Evolutionary conservation across 2,888 invertebrate genomes (phyloP).

Genomic region (Drosophila niveifrons): DNA sequence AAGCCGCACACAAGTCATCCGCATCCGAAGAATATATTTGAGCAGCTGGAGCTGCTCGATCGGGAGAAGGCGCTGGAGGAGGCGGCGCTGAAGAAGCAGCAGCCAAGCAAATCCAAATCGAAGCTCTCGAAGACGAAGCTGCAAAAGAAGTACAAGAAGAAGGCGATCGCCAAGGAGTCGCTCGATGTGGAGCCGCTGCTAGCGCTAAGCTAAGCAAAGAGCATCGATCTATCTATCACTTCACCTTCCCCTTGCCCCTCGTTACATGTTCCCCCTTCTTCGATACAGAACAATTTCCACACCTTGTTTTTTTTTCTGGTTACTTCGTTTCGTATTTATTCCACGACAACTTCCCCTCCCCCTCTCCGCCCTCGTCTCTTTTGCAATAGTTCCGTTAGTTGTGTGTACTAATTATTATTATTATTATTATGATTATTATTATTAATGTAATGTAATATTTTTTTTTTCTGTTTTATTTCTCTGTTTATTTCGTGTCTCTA

Average conservation of each 20-base stretch:
- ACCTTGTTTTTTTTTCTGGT: slow-evolving; percentile 24
- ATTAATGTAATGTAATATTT: slow-evolving; percentile 33
- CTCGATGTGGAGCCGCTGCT: slow-evolving; percentile 84
- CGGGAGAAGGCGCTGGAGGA: slow-evolving; percentile 86
- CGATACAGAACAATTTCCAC: slow-evolving; percentile 9
- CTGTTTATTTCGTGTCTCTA: slow-evolving; percentile 52
- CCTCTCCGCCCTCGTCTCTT: neutral
- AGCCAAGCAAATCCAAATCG: slow-evolving; percentile 87
- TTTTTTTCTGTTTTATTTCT: slow-evolving; percentile 52
- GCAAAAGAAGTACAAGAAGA: slow-evolving; percentile 86
- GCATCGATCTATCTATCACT: neutral
- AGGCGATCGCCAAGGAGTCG: slow-evolving; percentile 81
- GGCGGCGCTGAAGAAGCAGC: slow-evolving; percentile 71
- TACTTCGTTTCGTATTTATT: slow-evolving; percentile 42
- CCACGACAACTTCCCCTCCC: slow-evolving; percentile 14
- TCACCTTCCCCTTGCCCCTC: neutral
- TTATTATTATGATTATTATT: slow-evolving; percentile 41
- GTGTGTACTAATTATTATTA: slow-evolving; percentile 56
- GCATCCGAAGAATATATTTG: slow-evolving; percentile 93
- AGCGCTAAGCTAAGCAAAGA: slow-evolving; percentile 83
- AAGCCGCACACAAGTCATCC: slow-evolving; percentile 81
- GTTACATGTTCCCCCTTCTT: neutral
- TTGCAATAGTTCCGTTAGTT: slow-evolving; percentile 59
- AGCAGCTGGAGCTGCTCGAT: slow-evolving; percentile 91
- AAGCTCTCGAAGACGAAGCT: slow-evolving; percentile 87